A percentile compares a stretch with the other conserved stretches of the same genome.
These are phyloP conservation scores for Ifrita kowaldi DNA, from an alignment of 2,113 vertebrate genomes.

Conservation along the genomic window DNA sequence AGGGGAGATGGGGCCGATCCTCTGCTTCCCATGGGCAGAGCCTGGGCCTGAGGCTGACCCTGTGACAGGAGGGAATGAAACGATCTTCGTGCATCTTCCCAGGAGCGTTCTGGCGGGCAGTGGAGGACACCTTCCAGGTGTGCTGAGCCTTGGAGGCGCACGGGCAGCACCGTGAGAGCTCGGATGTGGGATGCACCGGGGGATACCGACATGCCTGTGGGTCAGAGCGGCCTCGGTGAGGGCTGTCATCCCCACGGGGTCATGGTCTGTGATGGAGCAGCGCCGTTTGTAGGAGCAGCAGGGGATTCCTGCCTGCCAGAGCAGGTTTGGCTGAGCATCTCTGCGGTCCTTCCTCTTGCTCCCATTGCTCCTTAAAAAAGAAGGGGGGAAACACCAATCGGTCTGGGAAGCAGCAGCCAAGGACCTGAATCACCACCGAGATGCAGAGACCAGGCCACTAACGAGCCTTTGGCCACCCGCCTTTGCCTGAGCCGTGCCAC, in stretches of 20 bases:
- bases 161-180: rapidly evolving
- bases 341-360: neutral
- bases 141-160: neutral
- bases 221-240: rapidly evolving
- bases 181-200: rapidly evolving
- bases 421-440: neutral
- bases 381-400: rapidly evolving
- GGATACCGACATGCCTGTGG: rapidly evolving
- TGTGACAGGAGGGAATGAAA: neutral
- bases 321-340: neutral
- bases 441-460: neutral
- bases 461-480: neutral
- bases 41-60: neutral
- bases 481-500: neutral
- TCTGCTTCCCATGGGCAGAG: rapidly evolving
- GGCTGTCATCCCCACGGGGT: rapidly evolving
- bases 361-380: neutral
- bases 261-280: rapidly evolving
- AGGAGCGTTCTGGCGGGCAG: neutral
- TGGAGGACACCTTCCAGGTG: neutral
- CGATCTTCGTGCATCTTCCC: rapidly evolving
- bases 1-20: neutral
- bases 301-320: neutral
- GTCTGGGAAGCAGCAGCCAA: neutral
- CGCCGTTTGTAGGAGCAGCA: neutral